Percentiles rank a stretch among this genome's conserved stretches.
Conservation (phyloP, 2,888 invertebrate species). For the Dynastes hyllus region DNA sequence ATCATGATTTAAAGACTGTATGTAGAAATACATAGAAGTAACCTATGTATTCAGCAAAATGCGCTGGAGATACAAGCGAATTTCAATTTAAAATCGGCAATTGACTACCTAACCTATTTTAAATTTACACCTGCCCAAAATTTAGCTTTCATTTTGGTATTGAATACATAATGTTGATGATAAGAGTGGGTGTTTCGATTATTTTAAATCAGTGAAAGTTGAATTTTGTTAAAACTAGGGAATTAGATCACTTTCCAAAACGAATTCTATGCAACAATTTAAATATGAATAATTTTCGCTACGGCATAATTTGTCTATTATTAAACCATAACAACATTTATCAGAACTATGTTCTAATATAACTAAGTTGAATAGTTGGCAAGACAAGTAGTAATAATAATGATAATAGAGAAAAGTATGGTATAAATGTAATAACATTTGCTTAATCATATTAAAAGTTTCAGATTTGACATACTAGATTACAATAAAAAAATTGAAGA, state of each 20-base stretch:
- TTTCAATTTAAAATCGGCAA: no score
- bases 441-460: no score
- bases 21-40: background rate
- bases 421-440: no score
- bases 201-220: conserved; percentile 41
- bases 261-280: conserved; percentile 22
- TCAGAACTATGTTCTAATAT: background rate
- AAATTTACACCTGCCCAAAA: background rate
- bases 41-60: no score
- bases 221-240: conserved; percentile 32
- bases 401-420: no score
- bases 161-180: conserved; percentile 8
- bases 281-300: conserved; percentile 17
- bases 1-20: background rate
- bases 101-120: background rate
- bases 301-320: conserved; percentile 17
- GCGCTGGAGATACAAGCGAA: no score
- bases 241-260: conserved; percentile 42
- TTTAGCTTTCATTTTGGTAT: background rate
- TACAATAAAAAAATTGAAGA: no score
- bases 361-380: background rate
- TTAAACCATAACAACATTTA: background rate
- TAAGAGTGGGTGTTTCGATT: conserved; percentile 22
- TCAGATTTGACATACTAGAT: no score
- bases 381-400: background rate